These are phyloP conservation scores for Hoplostethus mediterraneus DNA, from an alignment of 2,797 vertebrate species.

Conservation along the genomic window DNA sequence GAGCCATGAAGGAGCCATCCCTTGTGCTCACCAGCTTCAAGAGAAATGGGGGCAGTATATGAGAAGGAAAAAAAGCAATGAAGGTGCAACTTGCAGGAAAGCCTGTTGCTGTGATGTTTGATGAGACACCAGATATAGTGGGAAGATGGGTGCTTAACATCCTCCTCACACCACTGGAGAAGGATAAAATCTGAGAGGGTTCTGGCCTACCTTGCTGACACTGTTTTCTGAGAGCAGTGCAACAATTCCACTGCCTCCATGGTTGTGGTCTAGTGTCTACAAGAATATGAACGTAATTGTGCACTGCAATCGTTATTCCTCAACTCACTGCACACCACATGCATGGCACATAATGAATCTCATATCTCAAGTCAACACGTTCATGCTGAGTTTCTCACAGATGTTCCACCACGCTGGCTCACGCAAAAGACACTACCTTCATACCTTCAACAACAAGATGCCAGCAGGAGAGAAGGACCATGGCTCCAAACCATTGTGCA, in stretches of 20 bases:
- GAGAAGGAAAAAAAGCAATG: constrained; percentile 13
- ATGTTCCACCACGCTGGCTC: constrained; percentile 46
- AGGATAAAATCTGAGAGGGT: constrained; percentile 43
- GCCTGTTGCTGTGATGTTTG: constrained; percentile 54
- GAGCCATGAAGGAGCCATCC: constrained; percentile 1
- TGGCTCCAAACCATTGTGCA: too few relatives aligned
- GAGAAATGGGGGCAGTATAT: constrained; percentile 36
- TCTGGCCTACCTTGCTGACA: constrained; percentile 39
- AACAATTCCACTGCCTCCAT: constrained; percentile 44
- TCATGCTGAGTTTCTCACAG: constrained; percentile 36
- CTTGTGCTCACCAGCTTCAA: constrained; percentile 41
- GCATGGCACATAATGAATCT: constrained; percentile 50
- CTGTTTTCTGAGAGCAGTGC: constrained; percentile 38
- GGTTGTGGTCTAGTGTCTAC: constrained; percentile 33
- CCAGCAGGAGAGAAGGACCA: too few relatives aligned
- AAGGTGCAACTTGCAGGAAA: constrained; percentile 26
- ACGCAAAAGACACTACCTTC: constrained; percentile 40
- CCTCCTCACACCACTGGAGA: constrained; percentile 40
- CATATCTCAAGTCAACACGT: constrained; percentile 26
- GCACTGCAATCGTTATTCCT: constrained; percentile 30
- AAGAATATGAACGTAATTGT: constrained; percentile 46
- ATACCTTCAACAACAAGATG: background rate
- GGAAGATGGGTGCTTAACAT: constrained; percentile 41
- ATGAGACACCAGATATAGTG: constrained; percentile 49
- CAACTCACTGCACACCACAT: constrained; percentile 39